Percentiles rank a stretch among this genome's conserved stretches.
Evolutionary conservation across 2,888 invertebrate genomes (phyloP).

Genomic region (Chalcis sispes): DNA sequence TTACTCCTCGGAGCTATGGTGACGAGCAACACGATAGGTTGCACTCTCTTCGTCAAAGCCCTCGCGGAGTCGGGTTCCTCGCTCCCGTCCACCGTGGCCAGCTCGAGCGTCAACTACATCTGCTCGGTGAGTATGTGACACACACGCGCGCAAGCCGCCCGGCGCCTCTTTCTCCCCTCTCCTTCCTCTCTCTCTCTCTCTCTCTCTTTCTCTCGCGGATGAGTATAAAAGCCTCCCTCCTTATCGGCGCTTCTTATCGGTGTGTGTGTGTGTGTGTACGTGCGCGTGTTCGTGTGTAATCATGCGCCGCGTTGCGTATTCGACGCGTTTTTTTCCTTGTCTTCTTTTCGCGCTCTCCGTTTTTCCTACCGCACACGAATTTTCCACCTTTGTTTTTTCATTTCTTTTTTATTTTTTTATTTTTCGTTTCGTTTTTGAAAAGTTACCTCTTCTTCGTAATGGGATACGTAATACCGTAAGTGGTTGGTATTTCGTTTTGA

Average conservation of each 20-base stretch:
- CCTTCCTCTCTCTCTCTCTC: neutral
- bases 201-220: neutral
- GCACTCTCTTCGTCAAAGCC: slow-evolving; percentile 81
- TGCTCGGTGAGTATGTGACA: slow-evolving; percentile 78
- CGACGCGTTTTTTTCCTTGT: too few relatives aligned
- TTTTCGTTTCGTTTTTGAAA: too few relatives aligned
- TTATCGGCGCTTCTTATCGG: neutral
- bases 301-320: too few relatives aligned
- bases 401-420: too few relatives aligned
- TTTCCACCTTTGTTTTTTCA: too few relatives aligned
- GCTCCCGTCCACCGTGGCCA: slow-evolving; percentile 81
- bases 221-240: neutral
- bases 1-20: slow-evolving; percentile 78
- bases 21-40: slow-evolving; percentile 80
- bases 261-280: too few relatives aligned
- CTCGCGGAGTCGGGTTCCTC: slow-evolving; percentile 80
- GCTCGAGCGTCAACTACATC: slow-evolving; percentile 81
- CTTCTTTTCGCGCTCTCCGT: too few relatives aligned
- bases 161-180: neutral
- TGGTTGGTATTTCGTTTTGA: too few relatives aligned
- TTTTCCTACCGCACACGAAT: too few relatives aligned
- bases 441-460: too few relatives aligned
- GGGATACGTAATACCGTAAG: too few relatives aligned
- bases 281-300: too few relatives aligned
- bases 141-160: neutral